Percentiles rank a stretch among this genome's conserved stretches.
Evolutionary conservation across 1,140 invertebrate species (phyloP).

Genomic region (Diabrotica virgifera): DNA sequence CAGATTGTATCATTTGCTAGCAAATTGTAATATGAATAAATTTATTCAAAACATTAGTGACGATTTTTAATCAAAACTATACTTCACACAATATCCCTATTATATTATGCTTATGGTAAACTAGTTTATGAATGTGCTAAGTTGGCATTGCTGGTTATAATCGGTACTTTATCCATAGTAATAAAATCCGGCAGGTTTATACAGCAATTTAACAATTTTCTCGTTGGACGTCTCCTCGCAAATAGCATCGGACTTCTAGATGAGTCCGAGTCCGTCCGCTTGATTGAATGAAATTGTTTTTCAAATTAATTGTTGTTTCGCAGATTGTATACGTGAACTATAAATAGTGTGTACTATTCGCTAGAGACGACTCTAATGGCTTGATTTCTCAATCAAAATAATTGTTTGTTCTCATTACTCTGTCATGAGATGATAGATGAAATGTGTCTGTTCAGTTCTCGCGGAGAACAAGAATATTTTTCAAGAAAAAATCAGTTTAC

Average conservation of each 20-base stretch:
- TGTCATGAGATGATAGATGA: not conserved
- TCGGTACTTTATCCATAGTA: not conserved
- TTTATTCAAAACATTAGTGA: no score
- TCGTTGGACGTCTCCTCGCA: not conserved
- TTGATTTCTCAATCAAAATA: not conserved
- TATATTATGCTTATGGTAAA: no score
- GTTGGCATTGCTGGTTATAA: no score
- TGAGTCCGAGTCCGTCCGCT: not conserved
- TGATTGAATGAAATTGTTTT: slow-evolving; percentile 3
- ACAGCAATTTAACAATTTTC: slow-evolving; percentile 2
- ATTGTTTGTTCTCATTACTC: slow-evolving; percentile 1
- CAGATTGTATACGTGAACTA: not conserved
- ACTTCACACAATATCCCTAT: no score
- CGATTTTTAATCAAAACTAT: no score
- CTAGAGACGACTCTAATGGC: not conserved
- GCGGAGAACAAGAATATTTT: no score
- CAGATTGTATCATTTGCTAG: no score
- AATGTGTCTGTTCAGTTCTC: not conserved
- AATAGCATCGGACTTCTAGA: not conserved
- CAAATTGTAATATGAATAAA: no score
- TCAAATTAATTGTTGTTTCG: not conserved
- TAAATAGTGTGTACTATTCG: not conserved
- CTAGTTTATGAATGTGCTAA: no score
- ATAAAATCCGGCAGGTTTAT: not conserved
- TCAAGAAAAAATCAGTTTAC: no score